phyloP scores from a whole-genome alignment of 2,113 vertebrate genomes.

The Gymnobelideus leadbeateri region DNA sequence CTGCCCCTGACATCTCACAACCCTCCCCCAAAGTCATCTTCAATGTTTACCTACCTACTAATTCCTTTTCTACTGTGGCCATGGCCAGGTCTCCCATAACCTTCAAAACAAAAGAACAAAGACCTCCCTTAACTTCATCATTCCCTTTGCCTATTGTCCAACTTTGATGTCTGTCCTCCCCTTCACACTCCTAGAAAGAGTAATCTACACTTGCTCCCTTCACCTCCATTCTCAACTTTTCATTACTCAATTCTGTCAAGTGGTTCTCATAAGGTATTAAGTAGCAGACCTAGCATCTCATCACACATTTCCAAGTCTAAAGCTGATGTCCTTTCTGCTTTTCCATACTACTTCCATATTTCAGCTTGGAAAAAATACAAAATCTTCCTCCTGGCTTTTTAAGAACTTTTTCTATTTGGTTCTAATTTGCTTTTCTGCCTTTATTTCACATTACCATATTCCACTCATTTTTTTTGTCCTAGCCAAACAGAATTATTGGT shows the following conservation, averaged over 20 bases:
- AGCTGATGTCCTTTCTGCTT: neutral
- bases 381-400: too few relatives aligned
- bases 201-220: neutral
- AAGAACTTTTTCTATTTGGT: neutral
- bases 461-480: neutral
- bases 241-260: neutral
- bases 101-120: neutral
- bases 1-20: neutral
- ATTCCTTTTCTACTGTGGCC: neutral
- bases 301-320: neutral
- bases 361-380: neutral
- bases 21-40: neutral
- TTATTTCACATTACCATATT: too few relatives aligned
- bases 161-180: neutral
- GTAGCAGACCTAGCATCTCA: neutral
- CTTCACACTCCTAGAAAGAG: neutral
- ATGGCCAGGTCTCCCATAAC: neutral
- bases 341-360: neutral
- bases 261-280: neutral
- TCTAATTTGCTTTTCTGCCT: neutral
- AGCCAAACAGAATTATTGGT: too few relatives aligned
- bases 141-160: neutral
- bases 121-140: neutral
- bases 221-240: neutral
- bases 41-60: neutral